phyloP scores from a whole-genome alignment of 2,113 vertebrate genomes.

The Ameiurus melas region DNA sequence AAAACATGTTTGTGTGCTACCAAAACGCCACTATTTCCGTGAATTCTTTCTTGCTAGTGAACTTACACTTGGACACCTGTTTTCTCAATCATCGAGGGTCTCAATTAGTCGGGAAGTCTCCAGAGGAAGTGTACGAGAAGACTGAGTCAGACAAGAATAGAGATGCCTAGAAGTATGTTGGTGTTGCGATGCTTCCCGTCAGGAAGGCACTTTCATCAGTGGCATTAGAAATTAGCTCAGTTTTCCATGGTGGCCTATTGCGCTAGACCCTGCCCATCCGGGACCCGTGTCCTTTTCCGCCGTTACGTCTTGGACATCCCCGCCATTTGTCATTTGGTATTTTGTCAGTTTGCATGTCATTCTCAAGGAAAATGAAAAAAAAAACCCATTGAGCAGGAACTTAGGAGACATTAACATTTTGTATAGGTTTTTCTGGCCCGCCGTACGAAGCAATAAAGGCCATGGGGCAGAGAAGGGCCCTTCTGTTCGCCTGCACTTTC shows the following conservation, averaged over 20 bases:
- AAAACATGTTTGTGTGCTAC: background rate
- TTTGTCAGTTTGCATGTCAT: slow-evolving; percentile 8
- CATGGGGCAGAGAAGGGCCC: slow-evolving; percentile 33
- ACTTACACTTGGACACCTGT: slow-evolving; percentile 40
- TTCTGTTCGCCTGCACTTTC: slow-evolving; percentile 47
- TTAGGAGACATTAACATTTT: slow-evolving; percentile 45
- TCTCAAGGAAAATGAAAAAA: slow-evolving; percentile 34
- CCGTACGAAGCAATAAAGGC: slow-evolving; percentile 21
- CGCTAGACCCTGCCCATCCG: slow-evolving; percentile 46
- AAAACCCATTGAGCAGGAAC: slow-evolving; percentile 14
- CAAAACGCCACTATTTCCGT: background rate
- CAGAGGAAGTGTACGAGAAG: slow-evolving; percentile 38
- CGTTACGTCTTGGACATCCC: background rate
- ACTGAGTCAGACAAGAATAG: slow-evolving; percentile 24
- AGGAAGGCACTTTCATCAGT: slow-evolving; percentile 56
- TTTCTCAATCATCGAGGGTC: slow-evolving; percentile 44
- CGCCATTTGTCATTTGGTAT: background rate
- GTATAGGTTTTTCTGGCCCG: slow-evolving; percentile 33
- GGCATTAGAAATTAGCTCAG: slow-evolving; percentile 45
- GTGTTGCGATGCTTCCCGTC: slow-evolving; percentile 45
- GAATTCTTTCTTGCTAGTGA: slow-evolving; percentile 1
- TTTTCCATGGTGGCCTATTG: slow-evolving; percentile 25
- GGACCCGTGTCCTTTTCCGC: background rate
- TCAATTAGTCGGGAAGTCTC: slow-evolving; percentile 53
- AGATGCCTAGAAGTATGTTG: slow-evolving; percentile 33